phyloP scores from a whole-genome alignment of 2,113 vertebrate genomes.

The Petrocephalus zakoni region DNA sequence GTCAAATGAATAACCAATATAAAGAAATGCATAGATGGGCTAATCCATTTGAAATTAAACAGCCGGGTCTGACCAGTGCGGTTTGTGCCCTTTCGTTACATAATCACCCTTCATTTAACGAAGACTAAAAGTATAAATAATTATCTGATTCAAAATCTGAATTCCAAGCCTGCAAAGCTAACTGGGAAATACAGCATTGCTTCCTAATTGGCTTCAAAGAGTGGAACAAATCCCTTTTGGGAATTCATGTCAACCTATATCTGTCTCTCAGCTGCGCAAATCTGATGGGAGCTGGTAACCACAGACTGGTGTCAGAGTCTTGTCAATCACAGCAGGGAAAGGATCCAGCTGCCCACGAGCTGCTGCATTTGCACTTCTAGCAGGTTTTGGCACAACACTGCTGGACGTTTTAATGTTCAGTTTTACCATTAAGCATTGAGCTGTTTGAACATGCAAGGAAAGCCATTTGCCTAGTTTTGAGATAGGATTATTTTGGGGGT shows the following conservation, averaged over 20 bases:
- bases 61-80: background rate
- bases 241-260: background rate
- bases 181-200: background rate
- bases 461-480: background rate
- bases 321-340: background rate
- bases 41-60: background rate
- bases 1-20: background rate
- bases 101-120: background rate
- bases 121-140: background rate
- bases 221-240: background rate
- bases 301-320: background rate
- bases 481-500: background rate
- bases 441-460: background rate
- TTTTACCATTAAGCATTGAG: background rate
- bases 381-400: background rate
- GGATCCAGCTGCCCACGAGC: background rate
- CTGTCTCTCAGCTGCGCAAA: background rate
- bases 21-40: background rate
- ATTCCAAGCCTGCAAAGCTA: constrained; percentile 16
- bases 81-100: background rate
- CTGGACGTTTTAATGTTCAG: background rate
- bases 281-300: background rate
- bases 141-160: background rate
- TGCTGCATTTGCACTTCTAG: background rate
- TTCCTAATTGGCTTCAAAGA: constrained; percentile 18